Evolutionary conservation across 2,888 invertebrate species (phyloP).

Genomic region (Taenaris catops): DNA sequence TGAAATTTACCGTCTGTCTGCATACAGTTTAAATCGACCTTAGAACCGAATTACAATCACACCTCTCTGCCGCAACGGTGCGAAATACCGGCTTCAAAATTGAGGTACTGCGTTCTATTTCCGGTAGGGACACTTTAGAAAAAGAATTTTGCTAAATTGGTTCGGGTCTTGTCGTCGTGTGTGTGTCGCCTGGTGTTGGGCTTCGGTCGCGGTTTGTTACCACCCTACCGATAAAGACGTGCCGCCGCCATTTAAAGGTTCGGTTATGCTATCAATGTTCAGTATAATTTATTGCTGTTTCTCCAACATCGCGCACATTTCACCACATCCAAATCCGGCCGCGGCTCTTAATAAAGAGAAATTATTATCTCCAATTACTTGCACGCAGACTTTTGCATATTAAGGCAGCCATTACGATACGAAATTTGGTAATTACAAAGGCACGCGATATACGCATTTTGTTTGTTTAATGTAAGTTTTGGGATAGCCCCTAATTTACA

Average conservation of each 20-base stretch:
- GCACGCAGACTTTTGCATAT: slow-evolving; percentile 43
- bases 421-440: slow-evolving; percentile 30
- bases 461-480: slow-evolving; percentile 14
- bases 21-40: too few species aligned
- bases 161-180: too few species aligned
- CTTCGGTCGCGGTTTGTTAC: too few species aligned
- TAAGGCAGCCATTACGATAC: slow-evolving; percentile 42
- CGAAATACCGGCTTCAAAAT: too few species aligned
- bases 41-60: too few species aligned
- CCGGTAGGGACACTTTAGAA: too few species aligned
- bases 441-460: slow-evolving; percentile 30
- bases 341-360: slow-evolving; percentile 36
- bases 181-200: too few species aligned
- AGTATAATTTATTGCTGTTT: slow-evolving; percentile 9
- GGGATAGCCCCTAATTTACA: slow-evolving; percentile 12
- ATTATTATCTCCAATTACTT: slow-evolving; percentile 43
- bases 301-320: slow-evolving; percentile 17
- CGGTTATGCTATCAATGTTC: slow-evolving; percentile 10
- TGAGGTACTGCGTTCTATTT: too few species aligned
- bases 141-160: too few species aligned
- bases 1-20: too few species aligned
- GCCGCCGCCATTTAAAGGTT: slow-evolving; percentile 7
- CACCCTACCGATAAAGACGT: too few species aligned
- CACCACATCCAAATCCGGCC: slow-evolving; percentile 25
- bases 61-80: too few species aligned